Evolutionary conservation across 2,888 invertebrate species (phyloP).

Genomic region (Salpingus planirostris): DNA sequence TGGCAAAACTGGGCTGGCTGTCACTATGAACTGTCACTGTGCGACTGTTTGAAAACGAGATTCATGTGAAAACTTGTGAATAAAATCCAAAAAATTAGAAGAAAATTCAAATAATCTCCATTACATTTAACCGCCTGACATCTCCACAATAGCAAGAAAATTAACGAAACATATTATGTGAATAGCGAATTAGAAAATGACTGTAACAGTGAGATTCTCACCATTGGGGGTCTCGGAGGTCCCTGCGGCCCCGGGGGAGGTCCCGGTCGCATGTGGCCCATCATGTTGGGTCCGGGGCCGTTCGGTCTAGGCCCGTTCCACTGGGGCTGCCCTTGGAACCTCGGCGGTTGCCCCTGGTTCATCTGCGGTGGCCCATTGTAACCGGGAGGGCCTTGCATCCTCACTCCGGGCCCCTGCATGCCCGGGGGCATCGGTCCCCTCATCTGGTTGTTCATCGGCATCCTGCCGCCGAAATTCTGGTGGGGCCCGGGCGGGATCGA

Average conservation of each 20-base stretch:
- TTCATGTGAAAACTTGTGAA: too few species aligned
- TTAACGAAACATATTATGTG: too few species aligned
- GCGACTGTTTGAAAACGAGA: too few species aligned
- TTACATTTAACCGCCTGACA: too few species aligned
- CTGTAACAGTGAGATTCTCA: conserved; percentile 31
- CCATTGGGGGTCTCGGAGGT: conserved; percentile 51
- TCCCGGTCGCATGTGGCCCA: conserved; percentile 45
- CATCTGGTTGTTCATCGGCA: conserved; percentile 43
- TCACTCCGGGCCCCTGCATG: conserved; percentile 45
- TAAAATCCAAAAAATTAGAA: too few species aligned
- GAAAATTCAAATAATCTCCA: too few species aligned
- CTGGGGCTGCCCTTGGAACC: conserved; percentile 34
- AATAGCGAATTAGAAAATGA: too few species aligned
- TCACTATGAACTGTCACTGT: too few species aligned
- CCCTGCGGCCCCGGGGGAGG: conserved; percentile 55
- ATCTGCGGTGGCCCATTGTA: conserved; percentile 50
- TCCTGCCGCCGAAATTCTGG: conserved; percentile 46
- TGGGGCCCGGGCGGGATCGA: conserved; percentile 48
- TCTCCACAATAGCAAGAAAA: too few species aligned
- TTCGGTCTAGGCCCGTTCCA: conserved; percentile 52
- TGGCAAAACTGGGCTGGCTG: too few species aligned
- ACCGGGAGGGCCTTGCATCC: conserved; percentile 52
- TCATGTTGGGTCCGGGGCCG: conserved; percentile 41
- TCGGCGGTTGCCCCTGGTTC: conserved; percentile 21
- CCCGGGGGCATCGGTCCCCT: conserved; percentile 42